These are phyloP conservation scores for Caenorhabditis plicata DNA, from an alignment of 2,888 invertebrate species.

Conservation along the genomic window DNA sequence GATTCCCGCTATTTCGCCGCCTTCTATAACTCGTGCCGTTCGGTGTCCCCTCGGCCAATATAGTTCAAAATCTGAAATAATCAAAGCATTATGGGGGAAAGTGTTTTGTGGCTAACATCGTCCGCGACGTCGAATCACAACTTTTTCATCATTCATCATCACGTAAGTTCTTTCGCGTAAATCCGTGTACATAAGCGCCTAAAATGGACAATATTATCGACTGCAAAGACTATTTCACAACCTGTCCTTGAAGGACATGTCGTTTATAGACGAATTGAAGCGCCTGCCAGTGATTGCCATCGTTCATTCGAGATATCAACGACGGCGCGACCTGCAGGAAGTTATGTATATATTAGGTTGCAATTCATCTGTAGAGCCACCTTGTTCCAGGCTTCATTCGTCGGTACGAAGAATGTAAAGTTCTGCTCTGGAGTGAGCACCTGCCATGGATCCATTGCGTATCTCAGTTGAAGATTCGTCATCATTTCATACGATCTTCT, in stretches of 20 bases:
- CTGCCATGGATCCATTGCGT: conserved; percentile 65
- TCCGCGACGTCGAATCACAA: conserved; percentile 59
- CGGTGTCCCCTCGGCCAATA: conserved; percentile 66
- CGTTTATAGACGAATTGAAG: conserved; percentile 74
- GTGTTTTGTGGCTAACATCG: conserved; percentile 54
- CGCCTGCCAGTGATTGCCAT: conserved; percentile 64
- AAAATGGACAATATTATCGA: too few species aligned
- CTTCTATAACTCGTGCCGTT: conserved; percentile 66
- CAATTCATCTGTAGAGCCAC: too few species aligned
- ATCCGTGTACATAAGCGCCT: conserved; percentile 65
- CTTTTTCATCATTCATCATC: conserved; percentile 66
- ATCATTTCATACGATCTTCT: conserved; percentile 61
- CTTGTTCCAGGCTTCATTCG: conserved; percentile 84
- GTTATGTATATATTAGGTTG: too few species aligned
- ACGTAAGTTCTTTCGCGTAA: conserved; percentile 61
- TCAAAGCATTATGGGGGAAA: background rate
- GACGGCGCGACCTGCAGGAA: conserved; percentile 41
- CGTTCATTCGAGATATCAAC: conserved; percentile 55
- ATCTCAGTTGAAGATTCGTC: conserved; percentile 58
- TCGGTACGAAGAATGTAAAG: conserved; percentile 88
- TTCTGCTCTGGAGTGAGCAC: conserved; percentile 67
- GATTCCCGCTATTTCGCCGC: conserved; percentile 90
- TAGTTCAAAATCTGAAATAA: conserved; percentile 61
- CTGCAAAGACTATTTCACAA: conserved; percentile 2
- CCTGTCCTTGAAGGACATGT: conserved; percentile 77